Evolutionary conservation across 2,113 vertebrate genomes (phyloP), one percentile per base, ranked within the genome.

Genomic region (Festucalex cinctus): DNA sequence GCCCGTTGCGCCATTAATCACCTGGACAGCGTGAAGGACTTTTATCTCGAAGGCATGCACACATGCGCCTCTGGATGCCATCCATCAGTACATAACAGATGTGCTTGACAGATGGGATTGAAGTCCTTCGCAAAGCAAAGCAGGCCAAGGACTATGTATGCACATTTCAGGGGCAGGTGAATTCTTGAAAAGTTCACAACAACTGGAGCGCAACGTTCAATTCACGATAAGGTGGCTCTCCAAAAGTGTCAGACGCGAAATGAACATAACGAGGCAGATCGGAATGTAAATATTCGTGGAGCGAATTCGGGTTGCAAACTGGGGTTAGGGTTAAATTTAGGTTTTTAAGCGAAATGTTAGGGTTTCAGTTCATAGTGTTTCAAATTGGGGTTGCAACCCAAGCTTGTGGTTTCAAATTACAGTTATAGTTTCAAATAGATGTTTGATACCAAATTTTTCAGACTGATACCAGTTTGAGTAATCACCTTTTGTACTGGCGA

Each of bases 1-100:
- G 58, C 56, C 36, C n/a, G 53, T 48, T 56, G 62, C 62, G 53
- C 3, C 72, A 78, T 86, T 70, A 65, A 65, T 88, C 82, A 87
- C 24, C 68, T 9, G 72, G 74, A 86, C 82, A 81, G 51, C 59
- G 46, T 70, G 65, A 77, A 81, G 70, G 72, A 69, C 66, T 70
- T n/a, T 70, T 48, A 73, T 69, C 61, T 66, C n/a, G 71, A 53
- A 63, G 59, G 64, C 68, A 69, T 66, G 62, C 19, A 58, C n/a
- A 32, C 41, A 8, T 66, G 68, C 64, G 69, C 65, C 57, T 44
- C 9, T 61, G 1, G 61, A 20, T 66, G 67, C 68, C 53, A 77
- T 69, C 35, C 68, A 84, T 80, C 75, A 62, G 73, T 3, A 54
- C 28, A 37, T 32, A 53, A 1, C 24, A 10, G 28, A 37, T 73